These are phyloP conservation scores for Ganaspis sp. DNA, from an alignment of 1,140 invertebrate genomes.

Conservation along the genomic window DNA sequence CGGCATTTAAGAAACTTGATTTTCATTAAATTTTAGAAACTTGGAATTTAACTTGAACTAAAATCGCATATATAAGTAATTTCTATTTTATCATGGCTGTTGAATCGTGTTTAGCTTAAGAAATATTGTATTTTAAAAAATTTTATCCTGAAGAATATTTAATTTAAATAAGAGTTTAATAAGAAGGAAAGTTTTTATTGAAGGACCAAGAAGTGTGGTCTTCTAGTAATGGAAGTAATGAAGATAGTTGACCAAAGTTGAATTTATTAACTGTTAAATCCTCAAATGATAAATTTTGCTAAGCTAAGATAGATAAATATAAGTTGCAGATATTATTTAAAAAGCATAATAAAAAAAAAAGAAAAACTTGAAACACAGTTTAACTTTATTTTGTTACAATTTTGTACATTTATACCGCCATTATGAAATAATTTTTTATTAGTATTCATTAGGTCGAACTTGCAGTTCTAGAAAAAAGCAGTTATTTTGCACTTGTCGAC, in stretches of 20 bases:
- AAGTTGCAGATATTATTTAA: neutral
- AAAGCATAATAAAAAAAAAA: neutral
- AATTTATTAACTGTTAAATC: conserved; percentile 8
- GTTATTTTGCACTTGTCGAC: neutral
- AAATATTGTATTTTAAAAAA: neutral
- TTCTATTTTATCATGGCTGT: conserved; percentile 26
- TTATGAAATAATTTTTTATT: conserved; percentile 49
- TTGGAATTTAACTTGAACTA: neutral
- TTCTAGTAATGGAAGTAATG: no score
- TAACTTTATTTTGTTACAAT: conserved; percentile 65
- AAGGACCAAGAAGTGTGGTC: conserved; percentile 32
- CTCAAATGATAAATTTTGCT: conserved; percentile 32
- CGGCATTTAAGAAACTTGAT: conserved; percentile 15
- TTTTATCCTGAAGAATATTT: neutral
- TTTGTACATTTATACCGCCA: conserved; percentile 70
- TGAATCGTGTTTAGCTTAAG: conserved; percentile 12
- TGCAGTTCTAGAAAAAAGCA: neutral
- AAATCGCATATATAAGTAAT: neutral
- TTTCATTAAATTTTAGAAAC: neutral
- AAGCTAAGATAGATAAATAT: neutral
- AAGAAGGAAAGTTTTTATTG: neutral
- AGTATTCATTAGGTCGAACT: neutral
- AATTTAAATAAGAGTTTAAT: neutral
- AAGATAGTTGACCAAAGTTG: neutral
- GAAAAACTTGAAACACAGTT: neutral